These are phyloP conservation scores for Scaeva pyrastri DNA, from an alignment of 2,888 invertebrate genomes.

Conservation along the genomic window DNA sequence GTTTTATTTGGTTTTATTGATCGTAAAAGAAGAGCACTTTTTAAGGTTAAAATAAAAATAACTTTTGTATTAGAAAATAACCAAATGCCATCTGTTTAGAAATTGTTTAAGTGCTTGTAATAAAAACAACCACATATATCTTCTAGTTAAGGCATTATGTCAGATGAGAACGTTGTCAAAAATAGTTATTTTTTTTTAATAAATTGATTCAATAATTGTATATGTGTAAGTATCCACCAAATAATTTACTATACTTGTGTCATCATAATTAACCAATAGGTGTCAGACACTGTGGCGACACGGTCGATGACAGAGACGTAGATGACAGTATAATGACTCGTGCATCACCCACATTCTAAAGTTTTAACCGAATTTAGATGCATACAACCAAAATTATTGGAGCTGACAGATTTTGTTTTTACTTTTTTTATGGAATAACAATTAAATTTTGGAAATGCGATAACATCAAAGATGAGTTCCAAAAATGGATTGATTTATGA, in stretches of 20 bases:
- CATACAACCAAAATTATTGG: background rate
- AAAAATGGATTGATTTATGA: slow-evolving; percentile 3
- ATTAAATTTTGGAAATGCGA: background rate
- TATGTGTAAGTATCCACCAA: no score
- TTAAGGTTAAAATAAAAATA: background rate
- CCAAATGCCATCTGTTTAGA: background rate
- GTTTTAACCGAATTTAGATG: slow-evolving; percentile 33
- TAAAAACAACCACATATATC: slow-evolving; percentile 6
- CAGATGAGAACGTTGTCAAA: background rate
- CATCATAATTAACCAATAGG: background rate
- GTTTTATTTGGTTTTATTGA: slow-evolving; percentile 21
- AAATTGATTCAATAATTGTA: slow-evolving; percentile 40
- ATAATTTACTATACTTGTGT: background rate
- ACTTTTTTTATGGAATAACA: slow-evolving; percentile 19
- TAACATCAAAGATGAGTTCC: slow-evolving; percentile 20
- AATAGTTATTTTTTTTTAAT: slow-evolving; percentile 13
- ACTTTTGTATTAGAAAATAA: background rate
- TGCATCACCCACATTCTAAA: slow-evolving; percentile 41
- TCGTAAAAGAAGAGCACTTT: slow-evolving; percentile 13
- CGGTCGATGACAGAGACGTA: no score
- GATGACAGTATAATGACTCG: slow-evolving; percentile 53
- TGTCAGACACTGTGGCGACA: slow-evolving; percentile 64
- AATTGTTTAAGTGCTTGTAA: background rate
- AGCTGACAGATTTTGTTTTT: slow-evolving; percentile 33
- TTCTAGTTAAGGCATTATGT: background rate